A percentile compares a stretch with the other conserved stretches of the same genome.
Evolutionary conservation across 2,113 vertebrate genomes (phyloP).

Genomic region (Ondatra zibethicus): DNA sequence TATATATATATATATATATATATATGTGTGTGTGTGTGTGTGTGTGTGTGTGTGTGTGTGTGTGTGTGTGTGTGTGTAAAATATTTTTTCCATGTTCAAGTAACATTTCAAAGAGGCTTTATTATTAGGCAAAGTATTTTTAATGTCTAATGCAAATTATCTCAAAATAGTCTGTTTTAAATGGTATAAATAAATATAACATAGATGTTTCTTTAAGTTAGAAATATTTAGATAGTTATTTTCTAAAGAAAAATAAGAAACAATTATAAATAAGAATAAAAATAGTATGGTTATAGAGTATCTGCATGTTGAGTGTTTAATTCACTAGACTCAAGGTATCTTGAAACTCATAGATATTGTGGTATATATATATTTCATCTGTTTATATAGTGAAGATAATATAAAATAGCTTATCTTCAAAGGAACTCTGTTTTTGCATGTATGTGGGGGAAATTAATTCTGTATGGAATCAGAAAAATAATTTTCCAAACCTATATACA

Average conservation of each 20-base stretch:
- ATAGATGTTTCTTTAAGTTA: not conserved
- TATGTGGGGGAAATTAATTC: not conserved
- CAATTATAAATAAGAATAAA: not conserved
- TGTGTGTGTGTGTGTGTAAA: too few species aligned
- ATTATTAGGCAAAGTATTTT: not conserved
- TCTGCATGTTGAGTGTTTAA: not conserved
- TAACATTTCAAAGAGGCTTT: not conserved
- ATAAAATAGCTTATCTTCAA: not conserved
- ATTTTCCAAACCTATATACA: not conserved
- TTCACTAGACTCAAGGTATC: not conserved
- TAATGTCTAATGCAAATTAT: not conserved
- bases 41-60: too few species aligned
- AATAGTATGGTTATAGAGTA: not conserved
- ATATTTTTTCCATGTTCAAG: not conserved
- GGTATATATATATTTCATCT: not conserved
- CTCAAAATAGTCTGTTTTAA: not conserved
- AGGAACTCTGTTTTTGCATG: not conserved
- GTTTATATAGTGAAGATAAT: not conserved
- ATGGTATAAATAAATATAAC: not conserved
- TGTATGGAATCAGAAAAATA: slow-evolving; percentile 2
- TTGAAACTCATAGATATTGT: not conserved
- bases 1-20: too few species aligned
- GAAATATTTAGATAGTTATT: not conserved
- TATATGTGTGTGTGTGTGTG: too few species aligned
- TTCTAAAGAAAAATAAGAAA: not conserved